Conservation (phyloP, 1,140 invertebrate species). For the Musca domestica region DNA sequence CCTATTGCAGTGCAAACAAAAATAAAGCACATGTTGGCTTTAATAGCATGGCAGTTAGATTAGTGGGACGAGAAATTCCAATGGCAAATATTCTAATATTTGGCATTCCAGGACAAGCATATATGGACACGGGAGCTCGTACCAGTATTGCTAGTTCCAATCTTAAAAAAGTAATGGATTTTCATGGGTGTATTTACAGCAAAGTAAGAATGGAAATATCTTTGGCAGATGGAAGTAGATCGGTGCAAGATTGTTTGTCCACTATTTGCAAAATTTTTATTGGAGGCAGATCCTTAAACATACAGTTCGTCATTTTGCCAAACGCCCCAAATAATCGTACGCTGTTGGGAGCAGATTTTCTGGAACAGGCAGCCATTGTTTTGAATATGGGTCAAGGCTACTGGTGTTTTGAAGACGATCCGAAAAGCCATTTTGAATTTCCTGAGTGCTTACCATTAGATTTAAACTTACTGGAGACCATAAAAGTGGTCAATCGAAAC, state of each 20-base stretch:
- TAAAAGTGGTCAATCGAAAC: neutral
- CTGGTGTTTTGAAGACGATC: constrained; percentile 24
- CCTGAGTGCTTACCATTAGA: neutral
- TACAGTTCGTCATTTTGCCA: constrained; percentile 21
- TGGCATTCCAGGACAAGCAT: constrained; percentile 17
- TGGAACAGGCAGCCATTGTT: constrained; percentile 22
- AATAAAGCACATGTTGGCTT: constrained; percentile 2
- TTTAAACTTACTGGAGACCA: neutral
- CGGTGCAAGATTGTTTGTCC: neutral
- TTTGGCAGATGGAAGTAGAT: neutral
- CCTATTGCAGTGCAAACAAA: neutral
- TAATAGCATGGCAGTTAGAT: neutral
- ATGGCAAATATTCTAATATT: neutral
- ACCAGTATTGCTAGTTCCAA: constrained; percentile 20
- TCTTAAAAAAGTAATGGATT: neutral
- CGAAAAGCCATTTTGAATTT: neutral
- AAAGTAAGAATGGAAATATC: neutral
- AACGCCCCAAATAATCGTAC: constrained; percentile 16
- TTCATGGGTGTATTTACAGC: neutral
- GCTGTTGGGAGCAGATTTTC: constrained; percentile 25
- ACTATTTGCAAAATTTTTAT: neutral
- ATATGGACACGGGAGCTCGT: constrained; percentile 23
- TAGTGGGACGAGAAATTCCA: constrained; percentile 12
- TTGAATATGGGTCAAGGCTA: constrained; percentile 15
- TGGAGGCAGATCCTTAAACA: neutral